These are phyloP conservation scores for Drosophila willistoni DNA, from an alignment of 1,140 invertebrate species.

Conservation along the genomic window DNA sequence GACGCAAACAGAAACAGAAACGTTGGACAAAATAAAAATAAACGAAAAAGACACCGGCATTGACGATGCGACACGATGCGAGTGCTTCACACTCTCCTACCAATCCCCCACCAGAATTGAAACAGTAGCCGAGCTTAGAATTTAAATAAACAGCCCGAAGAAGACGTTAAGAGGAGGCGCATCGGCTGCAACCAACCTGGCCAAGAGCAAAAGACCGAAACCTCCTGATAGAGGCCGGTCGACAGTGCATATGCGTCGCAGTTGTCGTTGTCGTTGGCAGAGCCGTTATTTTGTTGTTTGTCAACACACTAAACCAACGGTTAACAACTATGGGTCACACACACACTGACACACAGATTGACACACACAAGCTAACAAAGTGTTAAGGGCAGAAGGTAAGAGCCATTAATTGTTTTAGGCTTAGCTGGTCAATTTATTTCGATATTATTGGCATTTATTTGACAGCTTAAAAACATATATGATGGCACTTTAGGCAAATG, in stretches of 20 bases:
- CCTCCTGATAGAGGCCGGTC: conserved; percentile 26
- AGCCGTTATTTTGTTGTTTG: conserved; percentile 60
- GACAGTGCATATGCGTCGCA: conserved; percentile 16
- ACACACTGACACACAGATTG: conserved; percentile 12
- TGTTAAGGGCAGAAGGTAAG: conserved; percentile 9
- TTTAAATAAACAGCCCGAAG: conserved; percentile 75
- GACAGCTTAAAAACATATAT: neutral
- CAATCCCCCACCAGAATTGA: conserved; percentile 3
- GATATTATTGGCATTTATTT: conserved; percentile 20
- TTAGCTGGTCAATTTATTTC: conserved; percentile 9
- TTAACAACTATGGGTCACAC: conserved; percentile 52
- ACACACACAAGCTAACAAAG: neutral
- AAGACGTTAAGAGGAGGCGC: conserved; percentile 46
- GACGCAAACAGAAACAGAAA: conserved; percentile 4
- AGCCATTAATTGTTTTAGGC: conserved; percentile 25
- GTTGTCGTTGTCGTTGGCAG: conserved; percentile 28
- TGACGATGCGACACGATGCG: conserved; percentile 53
- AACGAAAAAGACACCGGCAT: conserved; percentile 35
- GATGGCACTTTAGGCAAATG: conserved; percentile 27
- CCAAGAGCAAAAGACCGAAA: conserved; percentile 7
- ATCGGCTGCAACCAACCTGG: conserved; percentile 25
- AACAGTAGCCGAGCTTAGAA: conserved; percentile 80
- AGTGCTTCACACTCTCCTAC: conserved; percentile 12
- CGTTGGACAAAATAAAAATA: too few relatives aligned
- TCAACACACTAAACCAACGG: conserved; percentile 66